Conservation (phyloP, 2,113 vertebrate species). For the Syngnathoides biaculeatus region DNA sequence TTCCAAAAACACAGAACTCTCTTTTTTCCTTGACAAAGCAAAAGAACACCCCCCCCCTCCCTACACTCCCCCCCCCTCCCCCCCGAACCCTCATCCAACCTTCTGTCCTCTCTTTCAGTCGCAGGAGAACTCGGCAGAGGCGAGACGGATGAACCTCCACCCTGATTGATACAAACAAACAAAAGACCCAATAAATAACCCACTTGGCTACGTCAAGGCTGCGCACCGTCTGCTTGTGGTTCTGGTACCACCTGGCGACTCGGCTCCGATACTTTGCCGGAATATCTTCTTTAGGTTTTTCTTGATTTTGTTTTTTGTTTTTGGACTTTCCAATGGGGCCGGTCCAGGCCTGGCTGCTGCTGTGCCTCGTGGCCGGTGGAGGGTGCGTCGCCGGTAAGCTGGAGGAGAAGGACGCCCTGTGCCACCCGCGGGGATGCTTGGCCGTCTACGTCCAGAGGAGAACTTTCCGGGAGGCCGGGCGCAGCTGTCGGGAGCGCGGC, state of each 20-base stretch:
- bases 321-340: constrained; percentile 18
- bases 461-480: constrained; percentile 82
- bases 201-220: not conserved
- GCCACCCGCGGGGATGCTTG: constrained; percentile 79
- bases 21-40: constrained; percentile 69
- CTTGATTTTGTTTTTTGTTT: not conserved
- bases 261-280: not conserved
- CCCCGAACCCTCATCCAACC: constrained; percentile 33
- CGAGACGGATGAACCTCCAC: constrained; percentile 34
- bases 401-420: constrained; percentile 71
- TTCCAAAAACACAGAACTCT: constrained; percentile 64
- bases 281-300: not conserved
- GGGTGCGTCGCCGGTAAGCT: constrained; percentile 46
- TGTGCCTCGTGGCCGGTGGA: constrained; percentile 55
- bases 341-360: constrained; percentile 43
- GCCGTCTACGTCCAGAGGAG: constrained; percentile 76
- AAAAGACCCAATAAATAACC: not conserved
- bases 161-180: not conserved
- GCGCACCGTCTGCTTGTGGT: not conserved
- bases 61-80: constrained; percentile 31
- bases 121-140: constrained; percentile 49
- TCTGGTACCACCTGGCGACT: not conserved
- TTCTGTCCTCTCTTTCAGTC: constrained; percentile 45
- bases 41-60: constrained; percentile 19
- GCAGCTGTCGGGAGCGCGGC: constrained; percentile 79